phyloP scores from a whole-genome alignment of 2,888 invertebrate species.

The Pseudococcus longispinus region DNA sequence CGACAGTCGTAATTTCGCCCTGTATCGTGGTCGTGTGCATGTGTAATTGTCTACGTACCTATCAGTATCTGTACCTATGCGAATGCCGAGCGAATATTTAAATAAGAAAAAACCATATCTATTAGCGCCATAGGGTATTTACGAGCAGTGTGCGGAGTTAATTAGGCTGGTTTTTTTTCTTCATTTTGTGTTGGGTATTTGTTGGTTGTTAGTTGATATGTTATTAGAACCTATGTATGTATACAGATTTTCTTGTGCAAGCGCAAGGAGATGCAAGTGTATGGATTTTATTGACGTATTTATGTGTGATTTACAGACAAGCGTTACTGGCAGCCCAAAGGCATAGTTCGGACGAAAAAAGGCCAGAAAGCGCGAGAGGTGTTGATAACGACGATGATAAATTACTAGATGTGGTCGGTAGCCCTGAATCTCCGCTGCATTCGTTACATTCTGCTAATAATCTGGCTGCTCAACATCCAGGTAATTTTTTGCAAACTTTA shows the following conservation, averaged over 20 bases:
- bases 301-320: conserved; percentile 69
- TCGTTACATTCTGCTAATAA: conserved; percentile 58
- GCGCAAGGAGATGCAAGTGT: not conserved
- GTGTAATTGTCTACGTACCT: not conserved
- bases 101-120: conserved; percentile 19
- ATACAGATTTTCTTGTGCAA: no score
- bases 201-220: not conserved
- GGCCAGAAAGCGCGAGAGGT: conserved; percentile 59
- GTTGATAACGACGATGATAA: conserved; percentile 76
- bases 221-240: not conserved
- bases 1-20: conserved; percentile 1
- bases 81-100: not conserved
- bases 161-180: not conserved
- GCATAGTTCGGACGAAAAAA: conserved; percentile 63
- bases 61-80: not conserved
- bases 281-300: conserved; percentile 2
- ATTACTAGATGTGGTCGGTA: conserved; percentile 84
- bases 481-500: conserved; percentile 58
- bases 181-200: not conserved
- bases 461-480: conserved; percentile 60
- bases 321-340: conserved; percentile 68
- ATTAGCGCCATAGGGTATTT: not conserved
- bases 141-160: not conserved
- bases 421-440: conserved; percentile 71
- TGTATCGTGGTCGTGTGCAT: not conserved